Base-by-base conservation (phyloP, 1,140 invertebrate species). In the Penaeus chinensis region DNA sequence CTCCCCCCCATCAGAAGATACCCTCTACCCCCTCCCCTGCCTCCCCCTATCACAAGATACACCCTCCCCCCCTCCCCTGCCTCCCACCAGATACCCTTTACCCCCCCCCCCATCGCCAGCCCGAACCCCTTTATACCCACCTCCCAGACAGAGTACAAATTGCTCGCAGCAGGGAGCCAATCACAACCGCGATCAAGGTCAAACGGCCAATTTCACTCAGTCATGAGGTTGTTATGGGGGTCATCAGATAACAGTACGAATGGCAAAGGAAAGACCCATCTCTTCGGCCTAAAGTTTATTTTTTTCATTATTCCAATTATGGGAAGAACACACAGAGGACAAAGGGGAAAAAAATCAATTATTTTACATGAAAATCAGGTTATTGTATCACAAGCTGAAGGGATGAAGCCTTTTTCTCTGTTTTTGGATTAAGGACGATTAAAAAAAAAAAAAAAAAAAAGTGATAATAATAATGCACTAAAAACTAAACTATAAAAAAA, bases 91-190 rank as follows among this genome's bases (percentile, higher is more conserved):
- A 22, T 62, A 32, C 65, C 42, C 18, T 61, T 10, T 42, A 22
- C 11, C n/a, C 60, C 81, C 22, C 13, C 27, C 65, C 37, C 76
- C 18, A 0, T 27, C 76, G 18, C 69, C 42, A 47, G 5, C 82
- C 37, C 22, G 13, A 22, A 24, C 60, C 42, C 77, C n/a, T 27
- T 16, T 37, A 20, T 37, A 74, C 71, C 42, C 84, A 69, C 84
- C 84, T 85, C 84, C 84, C 37, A 76, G 84, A 85, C 84, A 85
- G 84, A 42, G 32, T 85, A 85, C 84, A 85, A 85, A 85, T 85
- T 85, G 84, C 37, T 80, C 84, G 47, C 77, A 16, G 77, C 60
- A 62, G 84, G 84, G 84, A 80, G 84, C 84, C 84, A 85, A 85
- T 85, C 84, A 85, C 77, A 79, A 60, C 76, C 84, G 22, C n/a